These are phyloP conservation scores for Parochlus steinenii DNA, from an alignment of 2,888 invertebrate genomes.

Conservation along the genomic window DNA sequence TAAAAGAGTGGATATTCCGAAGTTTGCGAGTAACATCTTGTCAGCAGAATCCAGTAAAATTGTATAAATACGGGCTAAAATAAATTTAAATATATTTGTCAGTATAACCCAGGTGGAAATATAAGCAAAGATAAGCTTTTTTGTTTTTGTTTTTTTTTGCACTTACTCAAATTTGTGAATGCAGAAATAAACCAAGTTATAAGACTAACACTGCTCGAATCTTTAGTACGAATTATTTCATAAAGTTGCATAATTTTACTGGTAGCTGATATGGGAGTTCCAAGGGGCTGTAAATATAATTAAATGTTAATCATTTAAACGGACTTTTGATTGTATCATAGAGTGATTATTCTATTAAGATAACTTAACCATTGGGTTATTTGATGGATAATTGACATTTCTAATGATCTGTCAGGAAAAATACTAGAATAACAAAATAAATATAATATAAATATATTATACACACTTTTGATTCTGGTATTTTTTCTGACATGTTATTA, in stretches of 20 bases:
- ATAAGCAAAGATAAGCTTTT: slow-evolving; percentile 5
- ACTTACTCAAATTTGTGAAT: slow-evolving; percentile 64
- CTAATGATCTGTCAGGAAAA: too few relatives aligned
- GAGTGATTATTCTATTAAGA: background rate
- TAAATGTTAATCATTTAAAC: slow-evolving; percentile 12
- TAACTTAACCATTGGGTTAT: too few relatives aligned
- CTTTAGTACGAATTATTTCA: slow-evolving; percentile 50
- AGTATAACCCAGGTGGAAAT: slow-evolving; percentile 8
- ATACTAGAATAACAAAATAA: too few relatives aligned
- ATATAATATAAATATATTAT: too few relatives aligned
- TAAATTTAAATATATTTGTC: slow-evolving; percentile 14
- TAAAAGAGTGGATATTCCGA: slow-evolving; percentile 48
- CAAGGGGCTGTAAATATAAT: slow-evolving; percentile 51
- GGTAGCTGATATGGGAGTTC: slow-evolving; percentile 65
- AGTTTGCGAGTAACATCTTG: slow-evolving; percentile 51
- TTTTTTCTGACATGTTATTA: too few relatives aligned
- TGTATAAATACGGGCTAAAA: slow-evolving; percentile 64
- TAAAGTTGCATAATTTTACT: slow-evolving; percentile 65
- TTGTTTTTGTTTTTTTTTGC: slow-evolving; percentile 6
- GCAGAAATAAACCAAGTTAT: slow-evolving; percentile 70
- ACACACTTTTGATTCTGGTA: too few relatives aligned
- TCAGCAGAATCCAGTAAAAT: slow-evolving; percentile 66
- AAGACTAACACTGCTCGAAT: slow-evolving; percentile 60
- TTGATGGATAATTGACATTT: too few relatives aligned
- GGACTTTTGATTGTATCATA: background rate